Base-by-base conservation (phyloP, 2,888 invertebrate genomes). In the Drosophila mimica region DNA sequence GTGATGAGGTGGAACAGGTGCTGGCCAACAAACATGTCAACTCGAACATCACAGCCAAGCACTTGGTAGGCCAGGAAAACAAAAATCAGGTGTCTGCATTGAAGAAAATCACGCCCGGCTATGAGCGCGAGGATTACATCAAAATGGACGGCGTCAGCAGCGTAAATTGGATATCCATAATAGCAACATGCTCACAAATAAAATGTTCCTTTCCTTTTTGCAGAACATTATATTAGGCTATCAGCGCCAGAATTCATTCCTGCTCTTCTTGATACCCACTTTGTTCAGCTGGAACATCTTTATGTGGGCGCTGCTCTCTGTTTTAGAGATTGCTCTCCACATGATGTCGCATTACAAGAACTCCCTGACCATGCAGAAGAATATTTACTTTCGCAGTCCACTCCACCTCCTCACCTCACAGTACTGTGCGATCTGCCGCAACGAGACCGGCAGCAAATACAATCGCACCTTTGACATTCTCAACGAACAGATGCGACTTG, bases 321-420 rank as follows among this genome's bases (percentile, higher is more conserved):
- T 95, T 2, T 82, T 95, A 15, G 96, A 96, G 92, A 92, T 95
- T 25, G 92, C 94, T n/a, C 92, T 96, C 33, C 96, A 96, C 91
- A 94, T 94, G n/a, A 94, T 94, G 93, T 95, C 96, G 9, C 96
- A 96, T 87, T 94, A 94, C 76, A 95, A 95, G 85, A 96, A 96
- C 87, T 95, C 94, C 80, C 91, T 92, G 53, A 92, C 95, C 40
- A 94, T 94, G 82, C 94, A 95, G 79, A 92, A 94, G 15, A 93
- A 94, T 59, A 91, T 95, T 43, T 96, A 95, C 82, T 96, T 95
- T 84, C 95, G 95, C 52, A 96, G 96, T 81, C 96, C 96, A 0
- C 94, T 96, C 75, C 96, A 96, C 91, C 93, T 95, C 3, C 93
- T 96, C 9, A 94, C 95, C 0, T 95, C 96, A 28, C 95, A 95